phyloP scores from a whole-genome alignment of 2,797 vertebrate species.

The Crocodylus rhombifer region DNA sequence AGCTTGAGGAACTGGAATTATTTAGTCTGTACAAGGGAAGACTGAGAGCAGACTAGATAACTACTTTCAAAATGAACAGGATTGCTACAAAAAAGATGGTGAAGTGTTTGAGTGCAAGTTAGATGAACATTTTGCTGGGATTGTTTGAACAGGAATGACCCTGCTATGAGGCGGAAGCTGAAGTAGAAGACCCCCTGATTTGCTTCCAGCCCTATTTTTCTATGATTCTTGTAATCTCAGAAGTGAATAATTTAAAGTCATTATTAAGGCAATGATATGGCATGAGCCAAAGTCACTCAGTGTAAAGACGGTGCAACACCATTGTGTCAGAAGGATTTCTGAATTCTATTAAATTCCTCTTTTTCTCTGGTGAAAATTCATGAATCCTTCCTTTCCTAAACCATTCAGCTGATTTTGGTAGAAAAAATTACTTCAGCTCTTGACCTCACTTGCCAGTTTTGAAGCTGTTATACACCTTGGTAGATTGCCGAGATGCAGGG shows the following conservation, averaged over 20 bases:
- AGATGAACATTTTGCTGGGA: too few species aligned
- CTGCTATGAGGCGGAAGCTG: too few species aligned
- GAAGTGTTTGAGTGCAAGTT: too few species aligned
- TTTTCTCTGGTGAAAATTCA: neutral
- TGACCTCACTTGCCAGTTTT: neutral
- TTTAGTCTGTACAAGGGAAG: too few species aligned
- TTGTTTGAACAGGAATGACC: too few species aligned
- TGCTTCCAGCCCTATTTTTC: too few species aligned
- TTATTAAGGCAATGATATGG: neutral
- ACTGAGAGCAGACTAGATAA: too few species aligned
- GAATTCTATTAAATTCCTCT: neutral
- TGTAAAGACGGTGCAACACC: accelerated
- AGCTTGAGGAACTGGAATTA: too few species aligned
- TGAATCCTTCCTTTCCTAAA: neutral
- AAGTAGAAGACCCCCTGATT: too few species aligned
- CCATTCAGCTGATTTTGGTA: neutral
- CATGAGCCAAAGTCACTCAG: neutral
- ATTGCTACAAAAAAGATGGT: too few species aligned
- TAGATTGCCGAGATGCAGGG: neutral
- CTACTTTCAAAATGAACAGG: too few species aligned
- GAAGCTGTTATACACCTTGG: neutral
- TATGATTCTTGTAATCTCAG: neutral
- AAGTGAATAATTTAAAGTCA: accelerated
- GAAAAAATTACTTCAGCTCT: neutral
- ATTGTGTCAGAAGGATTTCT: neutral